These are phyloP conservation scores for Argopecten irradians DNA, from an alignment of 1,140 invertebrate species.

Conservation along the genomic window DNA sequence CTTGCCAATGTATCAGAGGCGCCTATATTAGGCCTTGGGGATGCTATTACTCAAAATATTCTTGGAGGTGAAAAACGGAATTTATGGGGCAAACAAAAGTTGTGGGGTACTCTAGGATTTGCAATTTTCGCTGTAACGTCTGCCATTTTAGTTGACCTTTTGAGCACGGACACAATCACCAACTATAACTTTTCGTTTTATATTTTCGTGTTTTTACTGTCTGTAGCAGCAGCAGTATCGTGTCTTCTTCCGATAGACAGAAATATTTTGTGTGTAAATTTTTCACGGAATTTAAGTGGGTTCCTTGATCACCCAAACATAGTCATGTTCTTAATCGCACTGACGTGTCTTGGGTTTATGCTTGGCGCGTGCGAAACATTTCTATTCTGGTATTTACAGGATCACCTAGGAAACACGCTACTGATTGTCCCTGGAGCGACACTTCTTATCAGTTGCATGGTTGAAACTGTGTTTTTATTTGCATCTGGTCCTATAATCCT, in stretches of 20 bases:
- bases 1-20: slow-evolving; percentile 54
- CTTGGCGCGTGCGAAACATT: slow-evolving; percentile 92
- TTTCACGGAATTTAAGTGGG: slow-evolving; percentile 57
- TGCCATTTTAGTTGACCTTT: slow-evolving; percentile 65
- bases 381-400: slow-evolving; percentile 90
- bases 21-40: slow-evolving; percentile 58
- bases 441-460: slow-evolving; percentile 88
- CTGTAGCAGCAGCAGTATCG: slow-evolving; percentile 51
- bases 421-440: slow-evolving; percentile 90
- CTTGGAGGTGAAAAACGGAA: slow-evolving; percentile 50
- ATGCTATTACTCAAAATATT: slow-evolving; percentile 62
- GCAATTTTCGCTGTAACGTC: slow-evolving; percentile 65
- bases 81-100: slow-evolving; percentile 57
- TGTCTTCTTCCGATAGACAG: slow-evolving; percentile 58
- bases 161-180: slow-evolving; percentile 44
- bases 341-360: slow-evolving; percentile 88
- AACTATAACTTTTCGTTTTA: slow-evolving; percentile 66
- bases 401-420: slow-evolving; percentile 79
- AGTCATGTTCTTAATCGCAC: slow-evolving; percentile 83
- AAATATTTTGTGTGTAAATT: slow-evolving; percentile 54
- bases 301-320: slow-evolving; percentile 51
- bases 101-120: slow-evolving; percentile 63
- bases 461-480: slow-evolving; percentile 88
- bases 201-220: slow-evolving; percentile 60
- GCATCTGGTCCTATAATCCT: slow-evolving; percentile 87